Evolutionary conservation across 1,140 invertebrate genomes (phyloP), one percentile per base, ranked within the genome.

Genomic region (Aphelenchoides fujianensis): DNA sequence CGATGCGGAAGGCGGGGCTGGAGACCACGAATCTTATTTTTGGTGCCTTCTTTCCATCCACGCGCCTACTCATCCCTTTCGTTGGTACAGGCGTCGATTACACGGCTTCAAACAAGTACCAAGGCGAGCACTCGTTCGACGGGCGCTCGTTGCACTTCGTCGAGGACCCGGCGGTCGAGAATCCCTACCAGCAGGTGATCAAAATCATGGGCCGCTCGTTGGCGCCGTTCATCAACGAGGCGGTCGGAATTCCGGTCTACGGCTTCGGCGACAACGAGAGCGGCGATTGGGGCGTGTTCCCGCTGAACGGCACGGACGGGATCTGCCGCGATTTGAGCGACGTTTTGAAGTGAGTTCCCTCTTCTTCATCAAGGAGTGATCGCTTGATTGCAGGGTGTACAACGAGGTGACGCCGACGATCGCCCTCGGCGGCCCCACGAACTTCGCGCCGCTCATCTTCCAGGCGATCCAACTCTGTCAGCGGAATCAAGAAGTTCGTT

Each of bases 101-200:
- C 78, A 88, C 87, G 27, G 88, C 88, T 28, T 87, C 86, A 71
- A 88, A 88, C 74, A 87, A 88, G 73, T 88, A 87, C 84, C 87
- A 88, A 75, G 87, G 87, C 19, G 77, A 87, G 34, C 85, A 85
- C 57, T 86, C 84, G 3, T 88, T 88, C 71, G 74, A 73, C 61
- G 84, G 86, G 9, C 78, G 85, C 19, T 84, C 84, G 68, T 73
- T 87, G 3, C 87, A 87, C 72, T 82, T 78, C 30, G 76, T 86
- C 1, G 67, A 84, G 16, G 63, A 69, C 16, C 68, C 79, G 1
- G 68, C 76, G 2, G 73, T 79, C 35, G 86, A 86, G 34, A 84
- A 84, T 68, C 83, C 83, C 3, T 84, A 84, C 71, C 83, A 84
- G 68, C 73, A 81, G 77, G 82, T 84, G 7, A 83, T 83, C 32